These are phyloP conservation scores for Aspidoscelis tigris DNA, from an alignment of 2,113 vertebrate species.

Conservation along the genomic window DNA sequence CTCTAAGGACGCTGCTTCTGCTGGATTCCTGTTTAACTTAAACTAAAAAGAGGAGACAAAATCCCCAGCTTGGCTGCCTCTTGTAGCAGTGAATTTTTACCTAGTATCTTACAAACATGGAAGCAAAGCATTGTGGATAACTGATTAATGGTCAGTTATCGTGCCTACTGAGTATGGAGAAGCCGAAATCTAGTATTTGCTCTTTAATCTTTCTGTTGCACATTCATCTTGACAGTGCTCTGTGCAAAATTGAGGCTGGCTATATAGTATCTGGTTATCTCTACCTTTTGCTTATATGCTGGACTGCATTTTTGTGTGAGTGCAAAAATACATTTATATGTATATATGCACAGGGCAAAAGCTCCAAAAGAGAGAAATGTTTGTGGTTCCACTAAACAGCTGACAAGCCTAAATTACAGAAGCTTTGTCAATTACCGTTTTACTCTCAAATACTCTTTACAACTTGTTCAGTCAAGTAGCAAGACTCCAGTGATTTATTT, in stretches of 20 bases:
- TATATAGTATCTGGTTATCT: constrained; percentile 12
- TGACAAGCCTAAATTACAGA: constrained; percentile 29
- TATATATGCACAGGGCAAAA: background rate
- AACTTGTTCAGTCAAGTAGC: constrained; percentile 36
- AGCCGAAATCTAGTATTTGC: constrained; percentile 20
- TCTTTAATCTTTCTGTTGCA: constrained; percentile 15
- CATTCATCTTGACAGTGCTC: background rate
- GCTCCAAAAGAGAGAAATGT: constrained; percentile 28
- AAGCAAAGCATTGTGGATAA: constrained; percentile 18
- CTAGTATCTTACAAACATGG: background rate
- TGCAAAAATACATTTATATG: constrained; percentile 11
- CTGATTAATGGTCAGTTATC: background rate
- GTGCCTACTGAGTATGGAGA: constrained; percentile 2
- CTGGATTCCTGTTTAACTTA: constrained; percentile 15
- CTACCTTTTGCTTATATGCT: constrained; percentile 33
- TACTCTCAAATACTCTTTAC: constrained; percentile 41
- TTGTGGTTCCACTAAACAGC: constrained; percentile 28
- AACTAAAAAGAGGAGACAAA: constrained; percentile 27
- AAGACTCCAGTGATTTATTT: constrained; percentile 18
- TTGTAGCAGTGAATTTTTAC: constrained; percentile 7
- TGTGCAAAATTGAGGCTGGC: constrained; percentile 8
- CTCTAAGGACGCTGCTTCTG: background rate
- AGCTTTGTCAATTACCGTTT: constrained; percentile 32
- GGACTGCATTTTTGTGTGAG: constrained; percentile 21
- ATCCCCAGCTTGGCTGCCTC: constrained; percentile 37